Evolutionary conservation across 2,888 invertebrate species (phyloP).

Genomic region (Tricholauxania praeusta): DNA sequence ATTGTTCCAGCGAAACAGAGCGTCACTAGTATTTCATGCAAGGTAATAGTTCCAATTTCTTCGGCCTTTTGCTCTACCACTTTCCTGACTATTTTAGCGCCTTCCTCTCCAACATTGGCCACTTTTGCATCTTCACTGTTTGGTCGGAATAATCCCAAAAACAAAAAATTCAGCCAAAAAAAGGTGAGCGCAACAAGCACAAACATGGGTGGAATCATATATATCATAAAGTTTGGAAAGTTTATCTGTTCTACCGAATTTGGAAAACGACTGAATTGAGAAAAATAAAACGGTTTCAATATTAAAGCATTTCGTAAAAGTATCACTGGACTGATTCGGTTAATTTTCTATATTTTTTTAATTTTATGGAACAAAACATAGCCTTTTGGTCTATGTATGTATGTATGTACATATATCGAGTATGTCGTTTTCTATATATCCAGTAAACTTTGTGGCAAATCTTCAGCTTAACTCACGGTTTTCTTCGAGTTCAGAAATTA

Average conservation of each 20-base stretch:
- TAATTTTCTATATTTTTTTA: no score
- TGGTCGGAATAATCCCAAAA: constrained; percentile 59
- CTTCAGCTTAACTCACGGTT: no score
- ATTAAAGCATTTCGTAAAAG: no score
- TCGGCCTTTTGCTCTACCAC: constrained; percentile 40
- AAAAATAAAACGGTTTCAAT: no score
- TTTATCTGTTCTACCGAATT: constrained; percentile 49
- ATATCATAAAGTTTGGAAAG: constrained; percentile 56
- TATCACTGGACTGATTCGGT: no score
- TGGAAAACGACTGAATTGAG: constrained; percentile 60
- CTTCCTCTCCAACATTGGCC: constrained; percentile 23
- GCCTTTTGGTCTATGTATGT: no score
- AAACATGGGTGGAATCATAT: constrained; percentile 51
- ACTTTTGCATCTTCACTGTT: constrained; percentile 47
- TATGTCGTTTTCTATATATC: no score
- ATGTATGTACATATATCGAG: no score
- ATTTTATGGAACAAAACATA: no score
- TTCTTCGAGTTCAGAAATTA: no score
- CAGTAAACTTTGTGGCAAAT: no score
- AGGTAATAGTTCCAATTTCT: constrained; percentile 43
- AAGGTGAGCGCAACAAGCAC: constrained; percentile 47
- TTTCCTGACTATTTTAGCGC: constrained; percentile 36
- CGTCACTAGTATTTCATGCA: constrained; percentile 45
- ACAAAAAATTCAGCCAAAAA: constrained; percentile 52
- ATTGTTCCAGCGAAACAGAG: constrained; percentile 43